These are phyloP conservation scores for Calidris pugnax DNA, from an alignment of 2,113 vertebrate genomes.

Conservation along the genomic window DNA sequence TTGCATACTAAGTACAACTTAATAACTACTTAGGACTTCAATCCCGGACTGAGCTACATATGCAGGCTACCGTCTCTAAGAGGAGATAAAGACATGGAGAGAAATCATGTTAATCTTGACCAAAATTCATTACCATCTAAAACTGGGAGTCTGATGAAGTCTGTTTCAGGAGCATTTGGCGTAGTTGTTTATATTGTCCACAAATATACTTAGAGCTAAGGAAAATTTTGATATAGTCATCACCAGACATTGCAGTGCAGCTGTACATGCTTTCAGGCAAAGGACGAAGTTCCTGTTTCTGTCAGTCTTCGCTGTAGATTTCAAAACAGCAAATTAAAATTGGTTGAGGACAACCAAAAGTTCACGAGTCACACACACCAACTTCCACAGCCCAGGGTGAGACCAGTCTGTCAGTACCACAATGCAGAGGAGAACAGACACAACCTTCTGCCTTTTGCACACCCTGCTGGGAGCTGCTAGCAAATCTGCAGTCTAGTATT, in stretches of 20 bases:
- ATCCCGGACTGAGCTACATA: neutral
- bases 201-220: neutral
- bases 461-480: neutral
- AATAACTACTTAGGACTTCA: slow-evolving; percentile 45
- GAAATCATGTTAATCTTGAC: neutral
- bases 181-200: neutral
- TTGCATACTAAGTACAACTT: slow-evolving; percentile 40
- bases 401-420: neutral
- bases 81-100: slow-evolving; percentile 9
- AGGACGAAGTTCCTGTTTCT: neutral
- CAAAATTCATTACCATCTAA: slow-evolving; percentile 29
- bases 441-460: neutral
- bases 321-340: neutral
- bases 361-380: neutral
- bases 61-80: neutral
- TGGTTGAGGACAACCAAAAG: neutral
- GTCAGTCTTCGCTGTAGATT: neutral
- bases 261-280: neutral
- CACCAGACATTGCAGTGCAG: neutral
- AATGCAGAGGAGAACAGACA: neutral
- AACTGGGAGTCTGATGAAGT: slow-evolving; percentile 22
- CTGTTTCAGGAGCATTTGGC: neutral
- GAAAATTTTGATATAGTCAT: neutral
- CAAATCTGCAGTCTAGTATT: neutral
- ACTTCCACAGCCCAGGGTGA: neutral